Conservation (phyloP, 2,797 vertebrate species). For the Sylvilagus floridanus region DNA sequence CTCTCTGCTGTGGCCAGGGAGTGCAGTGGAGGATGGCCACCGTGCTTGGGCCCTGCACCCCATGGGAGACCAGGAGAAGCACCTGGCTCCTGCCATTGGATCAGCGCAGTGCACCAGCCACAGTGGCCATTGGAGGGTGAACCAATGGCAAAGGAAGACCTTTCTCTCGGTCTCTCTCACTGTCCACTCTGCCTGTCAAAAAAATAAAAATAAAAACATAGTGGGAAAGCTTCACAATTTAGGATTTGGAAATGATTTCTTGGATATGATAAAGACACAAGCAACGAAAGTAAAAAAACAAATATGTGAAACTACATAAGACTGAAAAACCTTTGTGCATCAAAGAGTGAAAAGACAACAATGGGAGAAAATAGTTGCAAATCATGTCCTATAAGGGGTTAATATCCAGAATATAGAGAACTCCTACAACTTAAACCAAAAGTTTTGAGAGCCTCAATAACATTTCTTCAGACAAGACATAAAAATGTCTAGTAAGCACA, state of each 20-base stretch:
- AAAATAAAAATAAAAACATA: neutral
- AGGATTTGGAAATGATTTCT: neutral
- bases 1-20: too few relatives aligned
- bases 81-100: too few relatives aligned
- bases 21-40: too few relatives aligned
- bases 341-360: neutral
- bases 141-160: too few relatives aligned
- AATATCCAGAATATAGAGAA: neutral
- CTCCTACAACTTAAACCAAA: neutral
- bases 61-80: too few relatives aligned
- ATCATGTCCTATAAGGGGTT: neutral
- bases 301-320: neutral
- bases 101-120: too few relatives aligned
- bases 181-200: too few relatives aligned
- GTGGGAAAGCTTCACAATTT: neutral
- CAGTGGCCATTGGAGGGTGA: too few relatives aligned
- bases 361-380: neutral
- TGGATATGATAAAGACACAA: neutral
- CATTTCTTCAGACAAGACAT: neutral
- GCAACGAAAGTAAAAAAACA: neutral
- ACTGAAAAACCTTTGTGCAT: neutral
- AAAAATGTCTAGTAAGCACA: neutral
- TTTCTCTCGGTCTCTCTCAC: too few relatives aligned
- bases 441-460: neutral
- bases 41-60: too few relatives aligned